Evolutionary conservation across 2,113 vertebrate genomes (phyloP).

Genomic region (Nycticryphes semicollaris): DNA sequence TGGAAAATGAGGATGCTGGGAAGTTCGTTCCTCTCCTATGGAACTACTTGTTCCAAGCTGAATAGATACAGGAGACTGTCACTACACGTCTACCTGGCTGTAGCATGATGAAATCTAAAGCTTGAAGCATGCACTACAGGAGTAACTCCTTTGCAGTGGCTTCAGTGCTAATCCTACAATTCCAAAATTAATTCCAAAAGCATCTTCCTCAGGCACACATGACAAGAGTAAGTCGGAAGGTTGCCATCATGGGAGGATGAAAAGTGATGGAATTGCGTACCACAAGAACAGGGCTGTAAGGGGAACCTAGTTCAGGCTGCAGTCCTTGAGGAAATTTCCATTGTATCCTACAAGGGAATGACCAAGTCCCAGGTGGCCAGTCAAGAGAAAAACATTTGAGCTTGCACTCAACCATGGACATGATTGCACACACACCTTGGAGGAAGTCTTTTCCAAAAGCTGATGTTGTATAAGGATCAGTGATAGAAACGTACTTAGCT

Average conservation of each 20-base stretch:
- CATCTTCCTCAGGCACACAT: neutral
- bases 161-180: neutral
- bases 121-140: neutral
- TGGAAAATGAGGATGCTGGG: neutral
- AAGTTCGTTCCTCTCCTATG: neutral
- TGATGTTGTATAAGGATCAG: neutral
- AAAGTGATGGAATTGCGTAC: neutral
- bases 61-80: neutral
- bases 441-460: neutral
- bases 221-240: neutral
- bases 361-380: neutral
- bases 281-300: neutral
- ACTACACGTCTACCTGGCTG: neutral
- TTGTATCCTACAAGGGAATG: neutral
- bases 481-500: neutral
- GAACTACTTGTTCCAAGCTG: neutral
- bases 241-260: neutral
- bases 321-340: neutral
- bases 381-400: neutral
- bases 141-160: neutral
- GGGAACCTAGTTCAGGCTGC: neutral
- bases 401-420: neutral
- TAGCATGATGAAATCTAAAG: neutral
- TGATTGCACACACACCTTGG: neutral
- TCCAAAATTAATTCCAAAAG: neutral